These are phyloP conservation scores for Andrena marginata DNA, from an alignment of 2,888 invertebrate genomes.

Conservation along the genomic window DNA sequence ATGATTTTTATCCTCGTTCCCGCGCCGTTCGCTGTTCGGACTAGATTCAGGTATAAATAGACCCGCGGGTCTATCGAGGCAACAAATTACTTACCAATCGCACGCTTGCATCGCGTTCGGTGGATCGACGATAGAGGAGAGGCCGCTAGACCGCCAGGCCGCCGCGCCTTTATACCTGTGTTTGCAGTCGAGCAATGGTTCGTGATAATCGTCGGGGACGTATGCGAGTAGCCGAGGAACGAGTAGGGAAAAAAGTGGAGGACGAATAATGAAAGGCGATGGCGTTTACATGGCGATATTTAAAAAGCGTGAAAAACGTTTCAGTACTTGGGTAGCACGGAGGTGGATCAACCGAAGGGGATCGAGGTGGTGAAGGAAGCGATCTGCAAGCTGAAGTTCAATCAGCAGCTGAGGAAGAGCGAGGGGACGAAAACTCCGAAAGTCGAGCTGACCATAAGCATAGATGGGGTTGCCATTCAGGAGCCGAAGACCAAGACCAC, in stretches of 20 bases:
- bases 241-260: too few relatives aligned
- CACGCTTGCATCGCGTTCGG: not conserved
- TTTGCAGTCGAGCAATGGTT: too few relatives aligned
- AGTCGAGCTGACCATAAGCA: slow-evolving; percentile 98
- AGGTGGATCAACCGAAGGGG: slow-evolving; percentile 98
- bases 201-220: too few relatives aligned
- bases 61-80: too few relatives aligned
- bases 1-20: not conserved
- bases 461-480: slow-evolving; percentile 98
- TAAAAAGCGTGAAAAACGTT: too few relatives aligned
- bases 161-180: too few relatives aligned
- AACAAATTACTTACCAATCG: too few relatives aligned
- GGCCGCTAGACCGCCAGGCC: too few relatives aligned
- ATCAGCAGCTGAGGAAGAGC: slow-evolving; percentile 95
- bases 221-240: too few relatives aligned
- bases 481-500: slow-evolving; percentile 86
- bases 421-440: slow-evolving; percentile 96
- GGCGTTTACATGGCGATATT: too few relatives aligned
- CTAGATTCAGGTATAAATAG: not conserved
- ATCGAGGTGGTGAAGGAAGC: slow-evolving; percentile 99
- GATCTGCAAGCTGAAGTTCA: slow-evolving; percentile 97
- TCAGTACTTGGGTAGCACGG: slow-evolving; percentile 96
- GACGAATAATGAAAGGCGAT: too few relatives aligned
- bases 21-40: not conserved
- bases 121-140: slow-evolving; percentile 12